Evolutionary conservation across 2,888 invertebrate species (phyloP).

Genomic region (Microctonus hyperodae): DNA sequence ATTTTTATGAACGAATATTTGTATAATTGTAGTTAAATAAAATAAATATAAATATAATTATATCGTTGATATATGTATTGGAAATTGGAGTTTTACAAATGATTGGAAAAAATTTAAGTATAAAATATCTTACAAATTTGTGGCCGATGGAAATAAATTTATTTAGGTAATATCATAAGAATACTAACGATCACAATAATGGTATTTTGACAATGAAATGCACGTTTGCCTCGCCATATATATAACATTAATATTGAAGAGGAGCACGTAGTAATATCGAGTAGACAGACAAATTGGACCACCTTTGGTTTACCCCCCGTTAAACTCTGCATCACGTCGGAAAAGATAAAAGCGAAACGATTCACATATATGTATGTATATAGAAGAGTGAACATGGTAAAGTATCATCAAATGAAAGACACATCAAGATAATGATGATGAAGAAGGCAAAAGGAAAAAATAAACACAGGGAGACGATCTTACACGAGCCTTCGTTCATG

Average conservation of each 20-base stretch:
- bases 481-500: not conserved
- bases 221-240: constrained; percentile 11
- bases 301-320: constrained; percentile 53
- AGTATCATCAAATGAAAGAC: constrained; percentile 18
- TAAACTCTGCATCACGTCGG: constrained; percentile 24
- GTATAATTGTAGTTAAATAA: too few species aligned
- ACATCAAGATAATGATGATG: constrained; percentile 36
- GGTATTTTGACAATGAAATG: constrained; percentile 33
- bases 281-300: constrained; percentile 63
- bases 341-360: constrained; percentile 1
- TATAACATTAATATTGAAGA: constrained; percentile 59
- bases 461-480: constrained; percentile 20
- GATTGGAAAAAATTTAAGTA: too few species aligned
- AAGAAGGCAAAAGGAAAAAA: constrained; percentile 17
- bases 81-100: too few species aligned
- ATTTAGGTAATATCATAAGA: too few species aligned
- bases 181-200: constrained; percentile 4
- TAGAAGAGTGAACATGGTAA: not conserved
- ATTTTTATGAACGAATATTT: too few species aligned
- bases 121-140: too few species aligned
- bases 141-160: too few species aligned
- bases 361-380: not conserved
- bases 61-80: too few species aligned
- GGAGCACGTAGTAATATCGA: constrained; percentile 62
- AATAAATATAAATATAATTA: too few species aligned